Base-by-base conservation (phyloP, 2,113 vertebrate species). In the Tenrec ecaudatus region DNA sequence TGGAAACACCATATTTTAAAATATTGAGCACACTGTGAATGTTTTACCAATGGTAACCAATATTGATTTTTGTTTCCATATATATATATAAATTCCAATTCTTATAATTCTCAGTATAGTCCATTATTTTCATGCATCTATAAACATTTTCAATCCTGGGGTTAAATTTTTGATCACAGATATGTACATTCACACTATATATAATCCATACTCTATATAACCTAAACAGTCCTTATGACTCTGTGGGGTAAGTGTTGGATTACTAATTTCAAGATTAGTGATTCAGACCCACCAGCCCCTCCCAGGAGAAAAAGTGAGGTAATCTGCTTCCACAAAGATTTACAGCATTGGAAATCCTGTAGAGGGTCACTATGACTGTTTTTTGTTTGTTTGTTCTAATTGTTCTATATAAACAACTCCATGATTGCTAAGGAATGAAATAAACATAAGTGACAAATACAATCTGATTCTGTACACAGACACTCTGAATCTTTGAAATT, bases 91-190 rank as follows among this genome's bases (percentile, higher is more conserved):
- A 14, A 31, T 25, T 92, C 2, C 0, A 94, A 73, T 78, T 38
- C 10, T 89, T 82, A 90, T 90, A 93, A 68, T 86, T n/a, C 16
- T 92, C 88, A 95, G 69, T 9, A 81, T 84, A 29, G 36, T 43
- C 19, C 33, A 62, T 87, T 89, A 79, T 85, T 95, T 95, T 95
- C 31, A 82, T 81, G 73, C 87, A 14, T 78, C 17, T 84, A 25
- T 68, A 95, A 90, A 84, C 91, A 76, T 75, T 85, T 47, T 91
- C 3, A 88, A 29, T 64, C 10, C 20, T 82, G 11, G 6, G 14
- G 62, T 82, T 91, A n/a, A 84, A 62, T 84, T 2, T 79, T 53
- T 53, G 47, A 53, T 53, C 47, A 53, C 12, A 14, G 47, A 53
- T 53, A 53, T 53, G 6, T 53, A 53, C 12, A 53, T 5, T 10